phyloP scores from a whole-genome alignment of 2,888 invertebrate species.

The Autographa pulchrina region DNA sequence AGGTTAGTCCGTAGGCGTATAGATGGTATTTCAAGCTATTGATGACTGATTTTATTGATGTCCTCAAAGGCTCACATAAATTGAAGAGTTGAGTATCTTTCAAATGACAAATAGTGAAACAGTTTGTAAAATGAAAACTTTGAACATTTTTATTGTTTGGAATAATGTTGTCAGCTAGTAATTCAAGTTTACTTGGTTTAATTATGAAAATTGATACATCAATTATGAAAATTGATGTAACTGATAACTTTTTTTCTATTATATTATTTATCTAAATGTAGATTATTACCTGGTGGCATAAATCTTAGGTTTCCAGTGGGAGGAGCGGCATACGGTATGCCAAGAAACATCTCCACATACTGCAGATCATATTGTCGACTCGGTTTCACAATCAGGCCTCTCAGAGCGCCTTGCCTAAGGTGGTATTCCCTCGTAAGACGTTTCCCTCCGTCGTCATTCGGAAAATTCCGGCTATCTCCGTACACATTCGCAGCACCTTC shows the following conservation, averaged over 20 bases:
- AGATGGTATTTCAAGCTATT: no score
- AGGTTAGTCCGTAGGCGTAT: conserved; percentile 1
- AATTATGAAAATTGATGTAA: no score
- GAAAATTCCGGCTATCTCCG: conserved; percentile 75
- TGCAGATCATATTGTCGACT: conserved; percentile 90
- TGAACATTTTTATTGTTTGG: no score
- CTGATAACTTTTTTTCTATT: neutral
- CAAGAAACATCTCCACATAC: conserved; percentile 93
- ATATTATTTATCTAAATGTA: neutral
- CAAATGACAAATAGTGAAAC: no score
- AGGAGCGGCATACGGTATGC: conserved; percentile 95
- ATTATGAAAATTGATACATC: no score
- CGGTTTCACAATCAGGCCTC: conserved; percentile 91
- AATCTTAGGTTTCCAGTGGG: conserved; percentile 93
- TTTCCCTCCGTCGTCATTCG: conserved; percentile 76
- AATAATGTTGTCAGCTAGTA: no score
- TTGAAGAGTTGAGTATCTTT: no score
- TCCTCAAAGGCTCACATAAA: no score
- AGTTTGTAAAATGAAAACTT: no score
- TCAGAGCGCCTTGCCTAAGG: conserved; percentile 91
- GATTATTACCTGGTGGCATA: conserved; percentile 93
- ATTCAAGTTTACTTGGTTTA: no score
- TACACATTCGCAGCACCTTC: conserved; percentile 78
- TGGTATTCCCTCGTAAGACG: conserved; percentile 90
- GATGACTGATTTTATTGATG: no score